Evolutionary conservation across 2,113 vertebrate genomes (phyloP).

Genomic region (Theristicus caerulescens): DNA sequence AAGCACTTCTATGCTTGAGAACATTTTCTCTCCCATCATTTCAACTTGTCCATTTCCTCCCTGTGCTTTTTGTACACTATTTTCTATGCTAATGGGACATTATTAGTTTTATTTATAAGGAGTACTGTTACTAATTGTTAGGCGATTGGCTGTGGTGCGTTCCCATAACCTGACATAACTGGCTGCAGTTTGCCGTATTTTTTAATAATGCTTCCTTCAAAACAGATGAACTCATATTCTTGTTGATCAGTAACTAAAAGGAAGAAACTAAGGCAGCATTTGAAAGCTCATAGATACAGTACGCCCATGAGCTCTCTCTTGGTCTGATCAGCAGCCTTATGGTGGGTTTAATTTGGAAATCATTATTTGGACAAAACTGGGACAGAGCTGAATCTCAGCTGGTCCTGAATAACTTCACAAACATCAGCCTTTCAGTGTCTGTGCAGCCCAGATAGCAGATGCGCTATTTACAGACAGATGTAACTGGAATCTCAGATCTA

Average conservation of each 20-base stretch:
- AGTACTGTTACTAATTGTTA: not conserved
- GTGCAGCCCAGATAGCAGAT: not conserved
- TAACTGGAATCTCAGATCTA: not conserved
- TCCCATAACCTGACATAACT: not conserved
- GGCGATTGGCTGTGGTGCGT: not conserved
- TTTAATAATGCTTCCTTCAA: not conserved
- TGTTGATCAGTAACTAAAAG: not conserved
- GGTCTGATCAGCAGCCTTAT: not conserved
- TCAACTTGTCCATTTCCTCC: not conserved
- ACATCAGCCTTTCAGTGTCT: not conserved
- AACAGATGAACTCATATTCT: not conserved
- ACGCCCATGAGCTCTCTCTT: not conserved
- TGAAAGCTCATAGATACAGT: not conserved
- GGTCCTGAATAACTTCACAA: not conserved
- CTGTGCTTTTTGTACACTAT: not conserved
- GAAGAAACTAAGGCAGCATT: not conserved
- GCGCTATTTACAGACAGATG: not conserved
- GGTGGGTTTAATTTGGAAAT: conserved; percentile 30
- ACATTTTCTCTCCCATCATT: not conserved
- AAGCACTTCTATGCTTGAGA: not conserved
- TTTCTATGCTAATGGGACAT: not conserved
- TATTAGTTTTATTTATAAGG: not conserved
- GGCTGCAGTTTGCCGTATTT: not conserved
- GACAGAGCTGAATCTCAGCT: conserved; percentile 11
- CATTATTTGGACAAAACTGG: conserved; percentile 6